phyloP scores from a whole-genome alignment of 2,888 invertebrate species.

The Heliothis peltigera region DNA sequence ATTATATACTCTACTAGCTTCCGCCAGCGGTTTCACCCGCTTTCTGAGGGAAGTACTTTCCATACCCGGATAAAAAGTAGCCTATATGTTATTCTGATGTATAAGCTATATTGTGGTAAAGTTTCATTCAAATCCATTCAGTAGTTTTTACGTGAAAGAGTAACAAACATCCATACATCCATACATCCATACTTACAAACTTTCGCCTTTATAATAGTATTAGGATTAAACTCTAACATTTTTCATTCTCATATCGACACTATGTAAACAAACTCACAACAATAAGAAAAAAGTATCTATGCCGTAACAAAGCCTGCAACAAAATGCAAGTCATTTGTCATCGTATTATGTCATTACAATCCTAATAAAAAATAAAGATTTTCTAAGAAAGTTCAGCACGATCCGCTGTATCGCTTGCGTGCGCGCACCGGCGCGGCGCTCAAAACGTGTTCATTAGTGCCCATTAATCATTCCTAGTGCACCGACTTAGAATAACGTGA shows the following conservation, averaged over 20 bases:
- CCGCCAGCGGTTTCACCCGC: too few relatives aligned
- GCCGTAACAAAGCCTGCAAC: slow-evolving; percentile 28
- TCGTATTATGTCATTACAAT: slow-evolving; percentile 46
- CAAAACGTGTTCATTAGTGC: slow-evolving; percentile 66
- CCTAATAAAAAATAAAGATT: slow-evolving; percentile 50
- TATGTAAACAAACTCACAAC: not conserved
- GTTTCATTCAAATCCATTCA: too few relatives aligned
- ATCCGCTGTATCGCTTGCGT: slow-evolving; percentile 41
- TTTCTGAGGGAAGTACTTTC: too few relatives aligned
- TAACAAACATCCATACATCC: too few relatives aligned
- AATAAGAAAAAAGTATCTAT: not conserved
- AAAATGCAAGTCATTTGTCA: slow-evolving; percentile 53
- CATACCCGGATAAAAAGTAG: too few relatives aligned
- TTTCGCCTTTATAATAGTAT: too few relatives aligned
- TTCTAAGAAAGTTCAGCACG: slow-evolving; percentile 48
- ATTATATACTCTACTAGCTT: too few relatives aligned
- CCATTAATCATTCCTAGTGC: slow-evolving; percentile 66
- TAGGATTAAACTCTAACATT: not conserved
- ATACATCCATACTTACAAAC: too few relatives aligned
- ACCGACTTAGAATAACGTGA: slow-evolving; percentile 52
- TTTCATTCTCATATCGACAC: slow-evolving; percentile 1
- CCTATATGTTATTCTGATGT: too few relatives aligned
- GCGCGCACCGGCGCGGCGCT: slow-evolving; percentile 46
- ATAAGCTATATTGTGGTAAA: too few relatives aligned
- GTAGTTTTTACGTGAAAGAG: too few relatives aligned